Evolutionary conservation across 2,888 invertebrate species (phyloP).

Genomic region (Anoplius nigerrimus): DNA sequence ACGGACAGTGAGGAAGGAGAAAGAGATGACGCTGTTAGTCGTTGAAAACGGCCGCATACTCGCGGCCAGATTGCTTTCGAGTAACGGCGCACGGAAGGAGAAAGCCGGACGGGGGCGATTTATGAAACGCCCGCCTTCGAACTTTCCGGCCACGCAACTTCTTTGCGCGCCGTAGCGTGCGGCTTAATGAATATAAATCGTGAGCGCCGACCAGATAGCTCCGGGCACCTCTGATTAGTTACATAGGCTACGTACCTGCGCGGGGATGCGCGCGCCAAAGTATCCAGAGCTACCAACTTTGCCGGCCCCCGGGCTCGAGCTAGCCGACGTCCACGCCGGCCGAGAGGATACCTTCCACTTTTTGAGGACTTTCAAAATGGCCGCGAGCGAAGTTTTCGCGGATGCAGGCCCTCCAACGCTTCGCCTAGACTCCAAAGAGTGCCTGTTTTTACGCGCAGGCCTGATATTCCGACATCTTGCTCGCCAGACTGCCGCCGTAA

Average conservation of each 20-base stretch:
- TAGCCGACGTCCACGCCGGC: too few species aligned
- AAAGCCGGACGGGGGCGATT: constrained; percentile 31
- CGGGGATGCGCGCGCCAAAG: constrained; percentile 15
- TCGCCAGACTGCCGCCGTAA: too few species aligned
- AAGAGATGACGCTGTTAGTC: not conserved
- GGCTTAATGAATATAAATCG: constrained; percentile 51
- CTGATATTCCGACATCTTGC: too few species aligned
- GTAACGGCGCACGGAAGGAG: constrained; percentile 13
- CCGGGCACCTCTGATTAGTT: constrained; percentile 40
- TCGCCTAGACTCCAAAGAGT: too few species aligned
- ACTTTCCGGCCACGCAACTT: constrained; percentile 39
- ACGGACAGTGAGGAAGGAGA: not conserved
- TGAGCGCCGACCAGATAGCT: constrained; percentile 23
- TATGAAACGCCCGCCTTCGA: constrained; percentile 43
- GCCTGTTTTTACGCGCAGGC: too few species aligned
- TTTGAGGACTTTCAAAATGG: too few species aligned
- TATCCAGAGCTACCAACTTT: not conserved
- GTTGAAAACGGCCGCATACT: constrained; percentile 16
- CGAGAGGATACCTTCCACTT: too few species aligned
- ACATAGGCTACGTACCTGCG: constrained; percentile 31
- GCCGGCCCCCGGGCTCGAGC: too few species aligned
- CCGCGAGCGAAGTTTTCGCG: too few species aligned
- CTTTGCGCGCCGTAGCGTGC: constrained; percentile 29
- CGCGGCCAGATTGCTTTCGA: constrained; percentile 26
- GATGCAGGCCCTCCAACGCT: too few species aligned